A percentile compares a stretch with the other conserved stretches of the same genome.
These are phyloP conservation scores for Cyphomyrmex costatus DNA, from an alignment of 1,140 invertebrate genomes.

Conservation along the genomic window DNA sequence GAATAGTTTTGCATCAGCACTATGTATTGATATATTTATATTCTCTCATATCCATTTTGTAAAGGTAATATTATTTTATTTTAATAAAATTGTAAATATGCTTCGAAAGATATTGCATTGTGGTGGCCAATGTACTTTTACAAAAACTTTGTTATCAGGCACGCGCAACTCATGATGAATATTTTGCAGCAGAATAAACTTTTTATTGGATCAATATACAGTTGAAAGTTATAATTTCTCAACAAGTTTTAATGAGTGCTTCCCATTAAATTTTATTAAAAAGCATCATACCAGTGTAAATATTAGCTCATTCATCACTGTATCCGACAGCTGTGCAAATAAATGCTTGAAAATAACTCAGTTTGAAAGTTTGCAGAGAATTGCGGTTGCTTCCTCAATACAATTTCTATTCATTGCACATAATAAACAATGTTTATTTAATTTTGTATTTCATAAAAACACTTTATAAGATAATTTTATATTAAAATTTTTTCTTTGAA, in stretches of 20 bases:
- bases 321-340: conserved; percentile 10
- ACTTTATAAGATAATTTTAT: not conserved
- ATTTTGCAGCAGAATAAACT: conserved; percentile 41
- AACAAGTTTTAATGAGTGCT: conserved; percentile 79
- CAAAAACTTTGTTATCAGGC: conserved; percentile 44
- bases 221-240: conserved; percentile 67
- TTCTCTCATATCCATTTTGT: not conserved
- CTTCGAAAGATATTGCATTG: conserved; percentile 22
- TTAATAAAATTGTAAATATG: conserved; percentile 21
- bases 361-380: not conserved
- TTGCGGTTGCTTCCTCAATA: not conserved
- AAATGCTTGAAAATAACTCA: conserved; percentile 24
- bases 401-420: not conserved
- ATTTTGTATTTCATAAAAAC: not conserved
- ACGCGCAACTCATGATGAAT: conserved; percentile 28
- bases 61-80: conserved; percentile 5
- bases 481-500: not conserved
- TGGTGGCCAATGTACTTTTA: conserved; percentile 39
- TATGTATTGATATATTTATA: not conserved
- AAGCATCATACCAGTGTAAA: conserved; percentile 39
- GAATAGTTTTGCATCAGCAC: not conserved
- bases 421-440: conserved; percentile 7
- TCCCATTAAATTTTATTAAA: conserved; percentile 52
- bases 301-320: conserved; percentile 43
- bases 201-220: conserved; percentile 62